Percentiles rank a stretch among this genome's conserved stretches.
Evolutionary conservation across 2,113 vertebrate genomes (phyloP).

Genomic region (Riparia riparia): DNA sequence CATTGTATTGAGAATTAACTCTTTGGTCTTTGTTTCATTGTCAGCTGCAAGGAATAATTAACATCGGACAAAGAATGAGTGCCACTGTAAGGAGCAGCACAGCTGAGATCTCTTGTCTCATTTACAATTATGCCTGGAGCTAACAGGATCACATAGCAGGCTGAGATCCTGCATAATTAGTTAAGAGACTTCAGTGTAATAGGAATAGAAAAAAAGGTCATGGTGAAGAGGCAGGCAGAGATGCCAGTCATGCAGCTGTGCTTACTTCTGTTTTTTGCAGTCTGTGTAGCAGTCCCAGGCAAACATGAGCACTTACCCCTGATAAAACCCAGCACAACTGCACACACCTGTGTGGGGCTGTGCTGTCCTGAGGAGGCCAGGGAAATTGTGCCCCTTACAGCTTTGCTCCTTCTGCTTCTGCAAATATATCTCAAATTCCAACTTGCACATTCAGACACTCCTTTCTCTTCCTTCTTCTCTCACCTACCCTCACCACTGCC

Average conservation of each 20-base stretch:
- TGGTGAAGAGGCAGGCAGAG: not conserved
- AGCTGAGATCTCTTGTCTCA: constrained; percentile 58
- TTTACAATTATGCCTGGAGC: constrained; percentile 61
- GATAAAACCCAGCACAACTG: accelerated
- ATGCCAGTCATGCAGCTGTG: not conserved
- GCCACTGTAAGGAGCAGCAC: not conserved
- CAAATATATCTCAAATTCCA: not conserved
- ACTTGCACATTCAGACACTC: not conserved
- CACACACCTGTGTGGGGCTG: accelerated
- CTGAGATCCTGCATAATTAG: constrained; percentile 46
- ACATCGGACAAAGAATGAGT: not conserved
- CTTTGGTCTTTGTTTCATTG: constrained; percentile 24
- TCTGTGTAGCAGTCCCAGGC: not conserved
- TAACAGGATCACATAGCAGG: not conserved
- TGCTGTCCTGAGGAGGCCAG: not conserved
- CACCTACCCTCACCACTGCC: not conserved
- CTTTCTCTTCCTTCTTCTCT: not conserved
- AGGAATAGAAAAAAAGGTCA: not conserved
- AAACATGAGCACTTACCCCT: accelerated
- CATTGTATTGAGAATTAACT: constrained; percentile 40
- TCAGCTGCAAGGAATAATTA: constrained; percentile 52
- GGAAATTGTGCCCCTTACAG: not conserved
- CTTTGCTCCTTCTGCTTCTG: not conserved
- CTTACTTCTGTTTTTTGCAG: not conserved
- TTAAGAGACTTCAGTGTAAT: not conserved